These are phyloP conservation scores for Lagocephalus sceleratus DNA, from an alignment of 2,797 vertebrate genomes.

Conservation along the genomic window DNA sequence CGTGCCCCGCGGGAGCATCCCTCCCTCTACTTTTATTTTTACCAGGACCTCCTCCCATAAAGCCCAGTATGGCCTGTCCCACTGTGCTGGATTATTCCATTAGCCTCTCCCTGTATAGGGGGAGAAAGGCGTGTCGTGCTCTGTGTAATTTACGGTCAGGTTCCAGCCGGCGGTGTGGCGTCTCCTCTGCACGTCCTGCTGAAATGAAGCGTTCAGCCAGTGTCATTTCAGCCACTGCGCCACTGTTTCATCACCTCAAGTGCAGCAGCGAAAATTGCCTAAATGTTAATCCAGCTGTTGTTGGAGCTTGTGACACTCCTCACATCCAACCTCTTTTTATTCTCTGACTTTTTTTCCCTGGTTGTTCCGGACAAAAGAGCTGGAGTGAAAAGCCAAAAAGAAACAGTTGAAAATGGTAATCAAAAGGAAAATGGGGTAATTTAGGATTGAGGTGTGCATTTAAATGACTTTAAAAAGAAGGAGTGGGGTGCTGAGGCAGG, in stretches of 20 bases:
- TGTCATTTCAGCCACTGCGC: slow-evolving; percentile 24
- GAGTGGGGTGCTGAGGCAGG: slow-evolving; percentile 11
- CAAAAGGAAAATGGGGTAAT: slow-evolving; percentile 17
- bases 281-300: slow-evolving; percentile 47
- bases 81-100: too few relatives aligned
- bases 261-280: slow-evolving; percentile 36
- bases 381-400: neutral
- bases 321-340: slow-evolving; percentile 2
- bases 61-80: too few relatives aligned
- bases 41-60: too few relatives aligned
- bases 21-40: too few relatives aligned
- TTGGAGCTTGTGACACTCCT: slow-evolving; percentile 15
- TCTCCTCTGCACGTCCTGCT: slow-evolving; percentile 18
- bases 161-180: slow-evolving; percentile 7
- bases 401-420: neutral
- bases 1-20: neutral
- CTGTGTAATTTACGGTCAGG: slow-evolving; percentile 6
- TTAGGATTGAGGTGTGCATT: slow-evolving; percentile 38
- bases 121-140: too few relatives aligned
- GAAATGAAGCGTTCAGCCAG: slow-evolving; percentile 8
- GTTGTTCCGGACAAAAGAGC: slow-evolving; percentile 18
- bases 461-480: slow-evolving; percentile 28
- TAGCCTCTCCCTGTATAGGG: too few relatives aligned
- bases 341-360: slow-evolving; percentile 7
- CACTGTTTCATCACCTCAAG: slow-evolving; percentile 33